Evolutionary conservation across 2,888 invertebrate species (phyloP), one percentile per base, ranked within the genome.

Genomic region (Alitta virens): DNA sequence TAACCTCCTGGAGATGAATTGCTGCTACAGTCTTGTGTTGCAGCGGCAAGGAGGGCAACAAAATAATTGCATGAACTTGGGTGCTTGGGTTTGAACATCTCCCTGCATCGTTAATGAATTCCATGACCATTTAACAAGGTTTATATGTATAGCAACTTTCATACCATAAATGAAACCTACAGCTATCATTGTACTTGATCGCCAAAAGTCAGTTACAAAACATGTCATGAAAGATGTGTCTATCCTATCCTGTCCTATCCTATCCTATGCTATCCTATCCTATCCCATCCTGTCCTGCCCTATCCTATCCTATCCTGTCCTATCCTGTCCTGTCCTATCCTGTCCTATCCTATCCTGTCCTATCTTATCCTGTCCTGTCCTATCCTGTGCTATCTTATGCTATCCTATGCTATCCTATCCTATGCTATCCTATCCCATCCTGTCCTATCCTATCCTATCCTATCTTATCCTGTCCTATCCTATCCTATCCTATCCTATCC

Each of bases 371-470:
- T 54, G 18, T 54, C 14, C 54, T 54, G 18, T 33, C 14, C 54
- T 54, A 40, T 54, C 14, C 54, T 54, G 18, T 54, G 7, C 54
- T 54, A 40, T 33, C 40, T 26, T 54, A 40, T 54, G n/a, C 54
- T 54, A 40, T 54, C 40, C 54, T 54, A 40, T 54, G n/a, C 54
- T 54, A 40, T 54, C 40, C 54, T 54, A 40, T 54, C 40, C 40
- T 54, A 40, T 54, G n/a, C 54, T 54, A 40, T 33, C 40, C 40
- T 40, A 40, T 40, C 40, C 40, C 16, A 40, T 40, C 40, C 40
- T 40, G 16, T 40, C 40, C 40, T 40, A 40, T 40, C 40, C 40
- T 40, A 40, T 40, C 40, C 40, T 16, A 46, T 46, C 46, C 46
- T 46, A 46, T 40, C 40, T 16, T 40, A 40, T 40, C 40, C 40